Base-by-base conservation (phyloP, 1,140 invertebrate genomes). In the Euwallacea fornicatus region DNA sequence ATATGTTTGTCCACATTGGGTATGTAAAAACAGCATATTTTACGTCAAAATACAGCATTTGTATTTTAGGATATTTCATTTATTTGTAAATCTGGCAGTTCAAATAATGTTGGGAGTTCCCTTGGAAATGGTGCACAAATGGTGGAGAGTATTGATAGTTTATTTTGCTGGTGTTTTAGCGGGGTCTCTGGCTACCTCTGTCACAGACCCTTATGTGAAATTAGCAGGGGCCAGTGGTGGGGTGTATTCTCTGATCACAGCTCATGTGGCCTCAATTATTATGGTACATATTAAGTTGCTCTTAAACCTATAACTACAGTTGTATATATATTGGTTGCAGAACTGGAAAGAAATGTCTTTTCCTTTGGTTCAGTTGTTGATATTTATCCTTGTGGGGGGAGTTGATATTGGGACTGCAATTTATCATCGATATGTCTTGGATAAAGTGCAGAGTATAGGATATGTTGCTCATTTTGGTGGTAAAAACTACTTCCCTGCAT, bases 1-100 rank as follows among this genome's bases (percentile, higher is more conserved):
- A 99, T 80, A 98, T 98, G 94, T 91, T 98, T 80, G 96, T 99
- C 44, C 97, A 98, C 83, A 91, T 96, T 69, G 95, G 95, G 91
- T 92, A 81, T 86, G 87, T 85, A 7, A 33, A 11, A n/a, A 53
- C 6, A 53, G 6, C 15, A 53, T 53, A 53, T 53, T 53, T 53
- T 15, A 13, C 10, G 1, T 33, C 21, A 33, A 33, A 33, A 33
- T 33, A 33, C 68, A 46, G 9, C 11, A 47, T 55, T 53, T 65
- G 42, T 9, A n/a, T 15, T 69, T 73, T 69, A 78, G 93, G 33
- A 85, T 87, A 42, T 85, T 92, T 63, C 96, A 98, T 81, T 84
- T 98, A n/a, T 83, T 94, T 62, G 93, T 95, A 66, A 99, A 99
- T 80, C 83, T 98, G 11, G 80, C 96, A 13, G 94, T 98, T 55